Percentiles rank a stretch among this genome's conserved stretches.
phyloP scores from a whole-genome alignment of 2,797 vertebrate genomes.

The Varecia variegata region DNA sequence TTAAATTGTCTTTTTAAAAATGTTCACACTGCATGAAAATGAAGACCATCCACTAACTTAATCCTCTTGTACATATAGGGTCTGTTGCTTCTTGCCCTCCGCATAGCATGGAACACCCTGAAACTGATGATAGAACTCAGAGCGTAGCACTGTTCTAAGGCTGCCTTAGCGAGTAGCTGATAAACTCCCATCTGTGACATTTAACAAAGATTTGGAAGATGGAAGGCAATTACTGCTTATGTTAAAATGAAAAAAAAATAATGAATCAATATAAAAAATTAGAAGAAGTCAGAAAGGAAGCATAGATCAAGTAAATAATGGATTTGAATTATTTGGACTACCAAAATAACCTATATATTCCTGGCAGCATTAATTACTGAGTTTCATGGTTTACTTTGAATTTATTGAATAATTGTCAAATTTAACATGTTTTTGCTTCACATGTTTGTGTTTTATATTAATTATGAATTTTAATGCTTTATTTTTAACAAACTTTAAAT shows the following conservation, averaged over 20 bases:
- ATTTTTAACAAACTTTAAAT: slow-evolving; percentile 25
- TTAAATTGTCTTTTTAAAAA: neutral
- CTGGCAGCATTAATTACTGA: slow-evolving; percentile 11
- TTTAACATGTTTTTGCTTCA: neutral
- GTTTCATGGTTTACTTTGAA: slow-evolving; percentile 27
- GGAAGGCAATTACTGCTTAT: neutral
- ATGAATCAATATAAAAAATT: slow-evolving; percentile 32
- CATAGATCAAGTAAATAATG: neutral
- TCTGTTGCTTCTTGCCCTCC: neutral
- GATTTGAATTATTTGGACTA: slow-evolving; percentile 26
- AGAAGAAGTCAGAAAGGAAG: slow-evolving; percentile 38
- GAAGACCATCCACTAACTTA: neutral
- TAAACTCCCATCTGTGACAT: neutral
- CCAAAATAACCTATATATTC: slow-evolving; percentile 26
- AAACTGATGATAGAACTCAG: neutral
- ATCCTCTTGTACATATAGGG: neutral
- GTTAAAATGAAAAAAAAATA: slow-evolving; percentile 49
- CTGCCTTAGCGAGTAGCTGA: neutral
- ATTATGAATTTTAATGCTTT: neutral
- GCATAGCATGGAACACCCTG: neutral
- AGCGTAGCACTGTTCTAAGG: neutral
- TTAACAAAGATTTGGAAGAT: neutral
- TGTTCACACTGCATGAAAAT: neutral
- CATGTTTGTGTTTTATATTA: neutral
- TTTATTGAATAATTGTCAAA: slow-evolving; percentile 37